Evolutionary conservation across 2,113 vertebrate genomes (phyloP).

Genomic region (Gobio gobio): DNA sequence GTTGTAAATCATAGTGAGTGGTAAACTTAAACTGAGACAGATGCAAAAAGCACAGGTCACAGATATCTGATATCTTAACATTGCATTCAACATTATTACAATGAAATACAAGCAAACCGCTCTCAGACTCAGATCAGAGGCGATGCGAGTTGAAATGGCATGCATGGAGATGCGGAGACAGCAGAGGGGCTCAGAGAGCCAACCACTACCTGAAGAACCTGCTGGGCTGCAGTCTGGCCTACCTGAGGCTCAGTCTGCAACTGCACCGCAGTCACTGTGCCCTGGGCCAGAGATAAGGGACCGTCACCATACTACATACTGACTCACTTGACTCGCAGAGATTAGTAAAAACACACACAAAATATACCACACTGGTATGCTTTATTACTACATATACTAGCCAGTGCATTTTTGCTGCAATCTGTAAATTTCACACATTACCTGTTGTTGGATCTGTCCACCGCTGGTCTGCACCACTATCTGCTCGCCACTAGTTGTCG

Average conservation of each 20-base stretch:
- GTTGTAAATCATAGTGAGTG: not conserved
- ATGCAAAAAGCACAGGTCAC: not conserved
- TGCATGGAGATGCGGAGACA: constrained; percentile 46
- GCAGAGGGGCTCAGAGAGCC: constrained; percentile 75
- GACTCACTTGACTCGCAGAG: not conserved
- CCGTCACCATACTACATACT: constrained; percentile 66
- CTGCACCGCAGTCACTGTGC: constrained; percentile 99
- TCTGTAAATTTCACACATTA: constrained; percentile 61
- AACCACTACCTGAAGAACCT: constrained; percentile 99
- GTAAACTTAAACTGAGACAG: not conserved
- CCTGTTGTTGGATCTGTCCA: constrained; percentile 97
- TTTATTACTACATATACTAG: not conserved
- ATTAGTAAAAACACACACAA: not conserved
- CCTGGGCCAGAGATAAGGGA: constrained; percentile 90
- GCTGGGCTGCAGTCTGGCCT: constrained; percentile 97
- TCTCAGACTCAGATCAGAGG: constrained; percentile 26
- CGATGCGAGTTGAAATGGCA: constrained; percentile 42
- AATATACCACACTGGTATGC: not conserved
- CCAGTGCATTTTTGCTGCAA: not conserved
- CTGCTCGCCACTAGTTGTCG: constrained; percentile 89
- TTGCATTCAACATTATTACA: not conserved
- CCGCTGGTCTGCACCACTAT: constrained; percentile 91
- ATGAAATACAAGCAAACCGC: not conserved
- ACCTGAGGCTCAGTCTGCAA: constrained; percentile 97
- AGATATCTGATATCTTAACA: not conserved